phyloP scores from a whole-genome alignment of 2,797 vertebrate genomes.

The Anniella stebbinsi region DNA sequence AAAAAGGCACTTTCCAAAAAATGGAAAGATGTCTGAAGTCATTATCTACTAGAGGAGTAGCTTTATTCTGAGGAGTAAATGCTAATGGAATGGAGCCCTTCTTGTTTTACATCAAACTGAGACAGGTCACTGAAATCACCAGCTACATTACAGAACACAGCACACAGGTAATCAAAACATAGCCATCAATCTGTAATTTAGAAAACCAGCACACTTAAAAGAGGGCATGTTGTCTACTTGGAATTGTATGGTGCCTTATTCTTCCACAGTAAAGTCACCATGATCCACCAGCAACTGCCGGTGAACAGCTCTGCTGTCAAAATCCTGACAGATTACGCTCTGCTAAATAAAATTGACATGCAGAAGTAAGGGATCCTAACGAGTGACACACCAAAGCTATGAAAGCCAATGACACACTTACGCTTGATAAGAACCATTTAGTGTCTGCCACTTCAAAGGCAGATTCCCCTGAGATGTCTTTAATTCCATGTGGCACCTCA shows the following conservation, averaged over 20 bases:
- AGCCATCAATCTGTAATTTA: slow-evolving; percentile 33
- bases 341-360: slow-evolving; percentile 50
- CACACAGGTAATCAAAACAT: slow-evolving; percentile 32
- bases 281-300: slow-evolving; percentile 50
- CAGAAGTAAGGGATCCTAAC: slow-evolving; percentile 60
- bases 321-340: slow-evolving; percentile 61
- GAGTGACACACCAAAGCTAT: slow-evolving; percentile 57
- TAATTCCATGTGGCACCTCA: slow-evolving; percentile 74
- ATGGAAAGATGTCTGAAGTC: not conserved
- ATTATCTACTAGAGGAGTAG: slow-evolving; percentile 22
- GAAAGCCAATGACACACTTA: slow-evolving; percentile 66
- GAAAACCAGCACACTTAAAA: slow-evolving; percentile 34
- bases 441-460: slow-evolving; percentile 74
- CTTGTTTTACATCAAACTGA: slow-evolving; percentile 33
- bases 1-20: slow-evolving; percentile 13
- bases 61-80: slow-evolving; percentile 10
- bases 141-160: slow-evolving; percentile 5
- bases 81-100: slow-evolving; percentile 17
- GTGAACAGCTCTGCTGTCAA: slow-evolving; percentile 48
- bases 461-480: slow-evolving; percentile 68
- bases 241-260: slow-evolving; percentile 54
- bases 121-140: not conserved
- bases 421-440: slow-evolving; percentile 67
- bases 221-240: slow-evolving; percentile 31
- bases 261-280: slow-evolving; percentile 45